These are phyloP conservation scores for Schizopygopsis pylzovi DNA, from an alignment of 2,797 vertebrate genomes.

Conservation along the genomic window DNA sequence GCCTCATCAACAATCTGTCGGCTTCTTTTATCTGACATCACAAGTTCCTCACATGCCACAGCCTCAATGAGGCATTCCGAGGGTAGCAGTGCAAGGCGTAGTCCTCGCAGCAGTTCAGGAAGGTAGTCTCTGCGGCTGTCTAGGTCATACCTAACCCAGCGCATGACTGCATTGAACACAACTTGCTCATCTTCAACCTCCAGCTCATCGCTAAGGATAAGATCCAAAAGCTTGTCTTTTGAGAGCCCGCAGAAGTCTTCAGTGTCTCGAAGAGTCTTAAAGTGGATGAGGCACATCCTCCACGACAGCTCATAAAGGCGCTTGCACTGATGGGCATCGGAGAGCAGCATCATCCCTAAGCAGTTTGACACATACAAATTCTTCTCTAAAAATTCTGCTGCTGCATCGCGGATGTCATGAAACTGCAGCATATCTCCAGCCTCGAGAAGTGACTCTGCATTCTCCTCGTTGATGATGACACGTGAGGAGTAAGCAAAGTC, in stretches of 20 bases:
- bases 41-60: slow-evolving; percentile 86
- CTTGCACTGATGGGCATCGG: slow-evolving; percentile 94
- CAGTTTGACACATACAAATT: slow-evolving; percentile 92
- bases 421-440: slow-evolving; percentile 96
- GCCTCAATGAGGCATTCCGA: slow-evolving; percentile 88
- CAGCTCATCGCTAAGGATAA: slow-evolving; percentile 93
- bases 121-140: slow-evolving; percentile 82
- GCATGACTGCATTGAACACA: slow-evolving; percentile 88
- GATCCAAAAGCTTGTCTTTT: slow-evolving; percentile 89
- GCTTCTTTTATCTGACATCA: slow-evolving; percentile 86
- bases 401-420: slow-evolving; percentile 90
- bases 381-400: slow-evolving; percentile 92
- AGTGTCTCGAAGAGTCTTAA: slow-evolving; percentile 85
- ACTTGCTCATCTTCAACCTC: slow-evolving; percentile 92
- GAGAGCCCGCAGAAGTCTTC: slow-evolving; percentile 91
- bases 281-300: slow-evolving; percentile 94
- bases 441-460: slow-evolving; percentile 91
- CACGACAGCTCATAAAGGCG: slow-evolving; percentile 90
- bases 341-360: slow-evolving; percentile 92
- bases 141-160: slow-evolving; percentile 88
- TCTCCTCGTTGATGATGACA: slow-evolving; percentile 92
- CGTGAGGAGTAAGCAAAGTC: slow-evolving; percentile 95
- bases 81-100: slow-evolving; percentile 90
- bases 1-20: slow-evolving; percentile 88
- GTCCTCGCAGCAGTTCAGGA: slow-evolving; percentile 85